Conservation (phyloP, 2,888 invertebrate species). For the Agrilus biguttatus region DNA sequence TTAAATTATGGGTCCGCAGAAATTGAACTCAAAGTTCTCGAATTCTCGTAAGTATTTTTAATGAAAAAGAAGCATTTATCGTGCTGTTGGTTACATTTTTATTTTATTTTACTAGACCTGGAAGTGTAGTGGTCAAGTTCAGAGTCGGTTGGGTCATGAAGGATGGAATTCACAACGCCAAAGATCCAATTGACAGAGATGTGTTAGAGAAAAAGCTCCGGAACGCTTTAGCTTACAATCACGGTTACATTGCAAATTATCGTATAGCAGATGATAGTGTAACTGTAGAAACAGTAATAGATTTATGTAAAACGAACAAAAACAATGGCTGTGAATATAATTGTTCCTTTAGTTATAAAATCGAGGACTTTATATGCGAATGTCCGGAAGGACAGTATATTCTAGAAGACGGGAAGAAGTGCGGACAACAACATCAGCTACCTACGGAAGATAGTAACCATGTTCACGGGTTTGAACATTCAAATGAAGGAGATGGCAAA, state of each 20-base stretch:
- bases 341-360: conserved; percentile 50
- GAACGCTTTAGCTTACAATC: conserved; percentile 34
- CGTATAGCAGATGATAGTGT: conserved; percentile 34
- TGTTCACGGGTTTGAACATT: conserved; percentile 10
- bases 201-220: conserved; percentile 35
- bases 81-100: background rate
- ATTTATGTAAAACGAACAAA: conserved; percentile 50
- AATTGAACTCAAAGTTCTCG: conserved; percentile 43
- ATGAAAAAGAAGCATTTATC: background rate
- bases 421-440: conserved; percentile 20
- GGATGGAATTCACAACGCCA: conserved; percentile 29
- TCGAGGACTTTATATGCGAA: conserved; percentile 47
- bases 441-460: conserved; percentile 9
- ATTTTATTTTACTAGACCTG: conserved; percentile 36
- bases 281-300: conserved; percentile 40
- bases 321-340: conserved; percentile 46
- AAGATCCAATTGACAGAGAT: conserved; percentile 36
- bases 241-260: conserved; percentile 34
- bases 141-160: conserved; percentile 51
- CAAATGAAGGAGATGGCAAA: conserved; percentile 14
- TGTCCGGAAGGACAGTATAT: conserved; percentile 45
- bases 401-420: conserved; percentile 32
- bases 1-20: conserved; percentile 39
- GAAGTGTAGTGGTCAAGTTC: conserved; percentile 50
- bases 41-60: conserved; percentile 39